These are phyloP conservation scores for Gambusia holbrooki DNA, from an alignment of 2,113 vertebrate species.

Conservation along the genomic window DNA sequence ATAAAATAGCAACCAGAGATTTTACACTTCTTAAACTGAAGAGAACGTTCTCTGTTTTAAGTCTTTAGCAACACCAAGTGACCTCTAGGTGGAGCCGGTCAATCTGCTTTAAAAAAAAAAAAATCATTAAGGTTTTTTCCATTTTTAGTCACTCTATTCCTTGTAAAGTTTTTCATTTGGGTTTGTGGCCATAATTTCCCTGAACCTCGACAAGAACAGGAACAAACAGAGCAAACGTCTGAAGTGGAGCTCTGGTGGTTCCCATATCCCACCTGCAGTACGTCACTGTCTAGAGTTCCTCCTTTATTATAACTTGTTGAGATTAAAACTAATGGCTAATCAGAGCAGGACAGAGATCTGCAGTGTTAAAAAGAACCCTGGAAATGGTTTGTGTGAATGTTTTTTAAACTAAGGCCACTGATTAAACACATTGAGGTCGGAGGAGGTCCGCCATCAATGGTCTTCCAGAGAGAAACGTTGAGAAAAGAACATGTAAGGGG, in stretches of 20 bases:
- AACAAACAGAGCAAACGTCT: neutral
- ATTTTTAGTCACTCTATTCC: neutral
- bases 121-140: neutral
- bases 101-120: conserved; percentile 18
- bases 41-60: conserved; percentile 2
- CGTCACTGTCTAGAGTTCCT: no score
- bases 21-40: conserved; percentile 2
- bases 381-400: no score
- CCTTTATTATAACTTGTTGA: no score
- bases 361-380: no score
- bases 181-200: neutral
- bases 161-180: neutral
- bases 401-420: no score
- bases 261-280: no score
- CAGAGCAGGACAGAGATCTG: no score
- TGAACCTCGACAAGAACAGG: neutral
- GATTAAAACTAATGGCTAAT: no score
- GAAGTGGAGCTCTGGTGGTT: neutral
- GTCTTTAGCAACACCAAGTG: neutral
- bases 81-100: conserved; percentile 27
- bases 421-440: no score
- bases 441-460: neutral
- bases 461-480: neutral
- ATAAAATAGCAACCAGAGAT: neutral
- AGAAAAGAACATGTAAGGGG: neutral